These are phyloP conservation scores for Geodia barretti DNA, from an alignment of 37 sponge, comb jelly and placozoan species.

Conservation along the genomic window DNA sequence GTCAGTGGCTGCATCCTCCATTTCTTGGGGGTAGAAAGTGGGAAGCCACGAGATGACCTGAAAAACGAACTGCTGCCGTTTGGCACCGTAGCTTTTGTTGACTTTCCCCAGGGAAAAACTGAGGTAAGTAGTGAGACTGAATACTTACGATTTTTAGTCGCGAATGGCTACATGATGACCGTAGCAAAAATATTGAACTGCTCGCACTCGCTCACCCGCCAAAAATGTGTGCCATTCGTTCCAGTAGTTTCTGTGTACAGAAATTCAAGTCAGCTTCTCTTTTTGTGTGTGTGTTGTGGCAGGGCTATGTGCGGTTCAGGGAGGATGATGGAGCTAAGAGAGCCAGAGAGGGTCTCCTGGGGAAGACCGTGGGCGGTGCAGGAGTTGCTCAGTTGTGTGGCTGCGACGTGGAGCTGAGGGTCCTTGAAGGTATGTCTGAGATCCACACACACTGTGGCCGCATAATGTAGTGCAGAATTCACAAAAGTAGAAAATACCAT, in stretches of 20 bases:
- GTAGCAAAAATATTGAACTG: no score
- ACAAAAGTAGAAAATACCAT: no score
- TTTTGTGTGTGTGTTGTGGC: neutral
- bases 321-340: constrained; percentile 61
- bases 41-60: constrained; percentile 44
- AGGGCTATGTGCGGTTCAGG: constrained; percentile 79
- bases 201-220: no score
- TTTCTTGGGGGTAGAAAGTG: constrained; percentile 53
- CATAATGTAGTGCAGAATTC: no score
- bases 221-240: neutral
- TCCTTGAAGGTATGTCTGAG: constrained; percentile 78
- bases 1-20: constrained; percentile 54
- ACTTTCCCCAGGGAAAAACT: constrained; percentile 61
- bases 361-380: constrained; percentile 14
- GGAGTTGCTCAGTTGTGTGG: constrained; percentile 36
- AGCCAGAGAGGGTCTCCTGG: constrained; percentile 51
- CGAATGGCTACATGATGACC: neutral
- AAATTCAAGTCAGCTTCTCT: neutral
- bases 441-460: no score
- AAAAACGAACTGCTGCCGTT: constrained; percentile 62
- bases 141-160: neutral
- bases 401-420: constrained; percentile 31
- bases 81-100: constrained; percentile 70
- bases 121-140: constrained; percentile 48
- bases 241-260: constrained; percentile 23